Percentiles rank a stretch among this genome's conserved stretches.
Conservation (phyloP, 1,140 invertebrate genomes). For the Marisa cornuarietis region DNA sequence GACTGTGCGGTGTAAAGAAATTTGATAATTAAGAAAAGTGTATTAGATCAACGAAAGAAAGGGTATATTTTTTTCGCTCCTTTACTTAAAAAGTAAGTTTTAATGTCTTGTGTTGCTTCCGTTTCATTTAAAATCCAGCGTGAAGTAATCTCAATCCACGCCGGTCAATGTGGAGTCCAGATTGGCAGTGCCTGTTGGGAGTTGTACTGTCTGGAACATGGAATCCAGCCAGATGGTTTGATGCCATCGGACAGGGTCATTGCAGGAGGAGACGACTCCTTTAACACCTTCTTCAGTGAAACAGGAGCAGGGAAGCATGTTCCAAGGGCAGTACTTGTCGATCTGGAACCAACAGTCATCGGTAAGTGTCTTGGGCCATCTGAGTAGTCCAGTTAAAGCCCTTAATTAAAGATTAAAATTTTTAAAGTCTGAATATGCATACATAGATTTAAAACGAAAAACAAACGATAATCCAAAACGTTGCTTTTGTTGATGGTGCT, state of each 20-base stretch:
- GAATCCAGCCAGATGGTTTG: conserved; percentile 86
- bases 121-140: conserved; percentile 48
- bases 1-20: too few relatives aligned
- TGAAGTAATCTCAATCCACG: conserved; percentile 86
- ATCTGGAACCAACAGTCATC: conserved; percentile 86
- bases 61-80: too few relatives aligned
- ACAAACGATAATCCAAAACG: too few relatives aligned
- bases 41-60: too few relatives aligned
- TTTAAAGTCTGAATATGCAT: too few relatives aligned
- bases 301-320: conserved; percentile 77
- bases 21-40: too few relatives aligned
- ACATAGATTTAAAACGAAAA: too few relatives aligned
- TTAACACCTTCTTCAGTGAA: conserved; percentile 91
- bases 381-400: too few relatives aligned
- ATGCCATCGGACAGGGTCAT: conserved; percentile 61
- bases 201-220: conserved; percentile 88
- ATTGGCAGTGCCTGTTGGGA: conserved; percentile 86
- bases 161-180: conserved; percentile 88
- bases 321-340: conserved; percentile 82
- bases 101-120: background rate
- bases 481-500: too few relatives aligned
- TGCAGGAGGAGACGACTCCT: conserved; percentile 80
- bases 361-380: conserved; percentile 72
- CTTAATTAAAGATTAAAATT: too few relatives aligned
- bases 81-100: background rate